Conservation (phyloP, 2,113 vertebrate species). For the Accipiter virgatus region DNA sequence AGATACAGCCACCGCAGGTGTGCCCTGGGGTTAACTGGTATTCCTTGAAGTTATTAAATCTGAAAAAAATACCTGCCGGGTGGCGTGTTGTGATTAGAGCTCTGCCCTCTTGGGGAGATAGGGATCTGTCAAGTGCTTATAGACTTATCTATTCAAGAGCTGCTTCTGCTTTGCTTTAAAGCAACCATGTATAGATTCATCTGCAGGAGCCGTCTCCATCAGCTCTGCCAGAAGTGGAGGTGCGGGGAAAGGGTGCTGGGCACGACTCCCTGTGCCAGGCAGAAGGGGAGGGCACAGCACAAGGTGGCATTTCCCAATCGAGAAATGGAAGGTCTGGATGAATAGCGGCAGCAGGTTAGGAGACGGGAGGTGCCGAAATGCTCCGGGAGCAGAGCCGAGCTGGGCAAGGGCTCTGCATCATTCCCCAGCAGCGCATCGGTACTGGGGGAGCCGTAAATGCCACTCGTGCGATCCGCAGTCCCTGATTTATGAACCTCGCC, state of each 20-base stretch:
- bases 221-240: not conserved
- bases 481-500: not conserved
- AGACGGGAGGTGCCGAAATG: not conserved
- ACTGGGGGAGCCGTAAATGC: not conserved
- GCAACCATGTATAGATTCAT: accelerated
- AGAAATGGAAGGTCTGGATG: not conserved
- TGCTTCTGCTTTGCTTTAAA: not conserved
- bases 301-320: accelerated
- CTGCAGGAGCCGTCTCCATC: not conserved
- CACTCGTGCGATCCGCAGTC: not conserved
- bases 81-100: not conserved
- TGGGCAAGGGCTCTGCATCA: not conserved
- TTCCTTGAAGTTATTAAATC: not conserved
- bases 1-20: not conserved
- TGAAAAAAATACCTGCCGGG: not conserved
- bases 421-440: not conserved
- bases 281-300: not conserved
- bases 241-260: not conserved
- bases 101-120: not conserved
- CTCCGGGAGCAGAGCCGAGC: not conserved
- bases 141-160: not conserved
- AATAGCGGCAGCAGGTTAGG: not conserved
- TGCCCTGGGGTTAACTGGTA: not conserved
- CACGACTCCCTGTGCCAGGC: not conserved
- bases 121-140: not conserved